Evolutionary conservation across 2,888 invertebrate genomes (phyloP), one percentile per base, ranked within the genome.

Genomic region (Baccha elongata): DNA sequence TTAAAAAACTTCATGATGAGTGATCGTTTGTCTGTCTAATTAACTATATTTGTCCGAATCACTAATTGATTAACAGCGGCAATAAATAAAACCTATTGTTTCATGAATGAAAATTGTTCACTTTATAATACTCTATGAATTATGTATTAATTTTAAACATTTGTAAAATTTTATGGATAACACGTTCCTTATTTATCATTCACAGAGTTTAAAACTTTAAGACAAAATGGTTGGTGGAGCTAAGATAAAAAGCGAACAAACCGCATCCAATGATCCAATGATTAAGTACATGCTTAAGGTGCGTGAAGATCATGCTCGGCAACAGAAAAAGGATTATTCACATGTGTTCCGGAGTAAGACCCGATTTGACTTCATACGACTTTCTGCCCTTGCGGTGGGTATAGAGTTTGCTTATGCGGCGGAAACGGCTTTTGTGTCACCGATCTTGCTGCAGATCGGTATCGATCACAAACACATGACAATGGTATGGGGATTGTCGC

Each of bases 331-430:
- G n/a, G 90, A 91, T 69, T 91, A 90, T 67, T 91, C 91, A 0
- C 91, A 91, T 84, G 90, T 90, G 1, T 91, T 91, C 69, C 88
- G 91, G n/a, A 86, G 86, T 19, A 90, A 89, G 84, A 88, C 90
- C 0, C 86, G 88, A 7, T 87, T 89, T 15, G 91, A 91, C 72
- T 85, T 91, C 64, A 87, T 88, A 60, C 89, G 91, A 0, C 78
- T 91, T 17, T 88, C 90, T 5, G 88, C 89, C 21, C 89, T 91
- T 17, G 89, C 91, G 8, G 89, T 91, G 87, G 94, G 93, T 13
- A 93, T 94, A 26, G 94, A 94, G 87, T 92, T 94, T 85, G 93
- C 94, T 48, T 94, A 94, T 86, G 92, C 94, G 0, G 94, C 94
- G 0, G 94, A 94, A 88, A 94, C 94, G 1, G 93, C 94, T 0